phyloP scores from a whole-genome alignment of 2,113 vertebrate genomes.

The Callipepla squamata region DNA sequence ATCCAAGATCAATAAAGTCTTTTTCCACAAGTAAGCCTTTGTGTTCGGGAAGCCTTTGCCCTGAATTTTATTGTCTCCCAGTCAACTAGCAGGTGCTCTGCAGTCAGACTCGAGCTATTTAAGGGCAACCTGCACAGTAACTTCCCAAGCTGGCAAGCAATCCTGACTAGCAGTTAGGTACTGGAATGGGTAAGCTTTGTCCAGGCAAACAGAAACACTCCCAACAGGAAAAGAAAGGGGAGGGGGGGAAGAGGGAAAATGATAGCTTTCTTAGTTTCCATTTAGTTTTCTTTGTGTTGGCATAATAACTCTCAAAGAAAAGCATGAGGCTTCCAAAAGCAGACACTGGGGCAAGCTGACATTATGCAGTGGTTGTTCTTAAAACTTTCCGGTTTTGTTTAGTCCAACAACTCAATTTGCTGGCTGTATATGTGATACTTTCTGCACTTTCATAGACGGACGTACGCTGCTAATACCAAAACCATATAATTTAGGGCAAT shows the following conservation, averaged over 20 bases:
- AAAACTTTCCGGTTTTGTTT: slow-evolving; percentile 34
- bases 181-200: slow-evolving; percentile 17
- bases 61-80: slow-evolving; percentile 66
- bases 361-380: not conserved
- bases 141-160: slow-evolving; percentile 36
- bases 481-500: not conserved
- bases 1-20: slow-evolving; percentile 66
- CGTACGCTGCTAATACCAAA: not conserved
- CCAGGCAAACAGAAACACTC: slow-evolving; percentile 57
- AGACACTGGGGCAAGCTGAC: not conserved
- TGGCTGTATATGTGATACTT: slow-evolving; percentile 10
- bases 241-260: not conserved
- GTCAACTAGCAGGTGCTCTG: slow-evolving; percentile 61
- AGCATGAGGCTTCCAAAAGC: not conserved
- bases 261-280: slow-evolving; percentile 28
- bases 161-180: slow-evolving; percentile 19
- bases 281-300: slow-evolving; percentile 4
- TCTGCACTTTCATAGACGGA: not conserved
- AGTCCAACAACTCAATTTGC: slow-evolving; percentile 8
- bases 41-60: slow-evolving; percentile 63
- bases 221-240: slow-evolving; percentile 10
- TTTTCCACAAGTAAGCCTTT: slow-evolving; percentile 65
- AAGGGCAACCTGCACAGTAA: slow-evolving; percentile 50
- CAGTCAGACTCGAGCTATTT: slow-evolving; percentile 41
- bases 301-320: not conserved